Conservation (phyloP, 35 echinoderm and acorn worm species). For the Ptychodera flava region DNA sequence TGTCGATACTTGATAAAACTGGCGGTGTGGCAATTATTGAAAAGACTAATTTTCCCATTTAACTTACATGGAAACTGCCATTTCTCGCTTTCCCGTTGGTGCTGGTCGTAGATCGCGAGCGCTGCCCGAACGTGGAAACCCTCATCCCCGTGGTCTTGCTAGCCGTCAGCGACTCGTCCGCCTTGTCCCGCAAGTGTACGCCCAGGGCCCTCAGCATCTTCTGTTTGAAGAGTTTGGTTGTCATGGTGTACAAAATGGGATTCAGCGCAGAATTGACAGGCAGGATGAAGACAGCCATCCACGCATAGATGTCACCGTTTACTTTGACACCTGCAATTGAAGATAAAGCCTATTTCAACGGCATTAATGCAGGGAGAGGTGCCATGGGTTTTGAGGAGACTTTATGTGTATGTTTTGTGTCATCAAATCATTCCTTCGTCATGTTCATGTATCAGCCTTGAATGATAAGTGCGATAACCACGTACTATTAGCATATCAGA, state of each 20-base stretch:
- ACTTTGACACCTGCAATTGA: background rate
- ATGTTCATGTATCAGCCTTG: too few species aligned
- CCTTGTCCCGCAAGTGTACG: background rate
- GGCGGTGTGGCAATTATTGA: too few species aligned
- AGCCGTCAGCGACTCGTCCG: background rate
- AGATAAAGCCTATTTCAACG: too few species aligned
- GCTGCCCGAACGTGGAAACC: background rate
- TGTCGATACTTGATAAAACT: too few species aligned
- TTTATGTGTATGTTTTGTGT: too few species aligned
- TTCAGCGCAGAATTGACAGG: constrained; percentile 66
- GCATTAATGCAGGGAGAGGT: too few species aligned
- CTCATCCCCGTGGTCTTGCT: background rate
- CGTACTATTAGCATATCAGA: too few species aligned
- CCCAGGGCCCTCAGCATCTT: background rate
- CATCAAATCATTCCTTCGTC: too few species aligned
- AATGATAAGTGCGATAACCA: too few species aligned
- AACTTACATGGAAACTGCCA: background rate
- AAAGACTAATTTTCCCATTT: too few species aligned
- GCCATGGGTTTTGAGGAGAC: too few species aligned
- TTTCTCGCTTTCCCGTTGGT: background rate
- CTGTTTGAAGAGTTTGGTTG: background rate
- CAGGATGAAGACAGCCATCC: constrained; percentile 65
- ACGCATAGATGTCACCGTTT: constrained; percentile 33
- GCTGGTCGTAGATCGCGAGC: background rate
- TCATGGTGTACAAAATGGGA: constrained; percentile 39